These are phyloP conservation scores for Erpetoichthys calabaricus DNA, from an alignment of 2,797 vertebrate species.

Conservation along the genomic window DNA sequence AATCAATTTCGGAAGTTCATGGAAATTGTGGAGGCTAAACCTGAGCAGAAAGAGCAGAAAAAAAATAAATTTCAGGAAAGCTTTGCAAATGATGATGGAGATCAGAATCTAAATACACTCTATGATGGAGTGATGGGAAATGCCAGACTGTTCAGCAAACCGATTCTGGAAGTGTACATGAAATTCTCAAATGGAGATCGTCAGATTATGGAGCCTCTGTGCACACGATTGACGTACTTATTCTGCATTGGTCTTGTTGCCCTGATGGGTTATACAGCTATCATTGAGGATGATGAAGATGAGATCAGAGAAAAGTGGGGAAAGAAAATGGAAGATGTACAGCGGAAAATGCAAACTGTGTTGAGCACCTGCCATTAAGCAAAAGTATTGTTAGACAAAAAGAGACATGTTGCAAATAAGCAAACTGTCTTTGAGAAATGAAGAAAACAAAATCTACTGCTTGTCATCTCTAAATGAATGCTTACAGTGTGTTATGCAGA, in stretches of 20 bases:
- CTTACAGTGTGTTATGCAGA: too few species aligned
- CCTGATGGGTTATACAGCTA: conserved; percentile 49
- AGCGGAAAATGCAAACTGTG: conserved; percentile 44
- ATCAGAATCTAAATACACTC: conserved; percentile 43
- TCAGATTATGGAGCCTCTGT: conserved; percentile 47
- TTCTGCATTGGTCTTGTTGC: conserved; percentile 59
- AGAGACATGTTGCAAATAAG: too few species aligned
- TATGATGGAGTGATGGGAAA: conserved; percentile 43
- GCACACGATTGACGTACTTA: conserved; percentile 47
- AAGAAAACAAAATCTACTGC: too few species aligned
- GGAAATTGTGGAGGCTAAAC: conserved; percentile 40
- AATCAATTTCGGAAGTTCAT: conserved; percentile 52
- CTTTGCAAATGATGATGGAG: conserved; percentile 43
- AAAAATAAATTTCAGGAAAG: conserved; percentile 37
- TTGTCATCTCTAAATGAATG: too few species aligned
- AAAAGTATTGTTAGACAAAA: too few species aligned
- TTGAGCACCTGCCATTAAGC: conserved; percentile 35
- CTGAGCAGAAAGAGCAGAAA: conserved; percentile 19
- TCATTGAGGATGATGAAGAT: conserved; percentile 50
- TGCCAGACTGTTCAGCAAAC: conserved; percentile 32
- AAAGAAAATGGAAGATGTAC: conserved; percentile 40
- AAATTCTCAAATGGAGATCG: conserved; percentile 36
- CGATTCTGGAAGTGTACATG: conserved; percentile 48
- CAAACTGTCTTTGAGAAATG: too few species aligned
- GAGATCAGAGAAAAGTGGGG: conserved; percentile 46